These are phyloP conservation scores for Chironomus tepperi DNA, from an alignment of 1,140 invertebrate species.

Conservation along the genomic window DNA sequence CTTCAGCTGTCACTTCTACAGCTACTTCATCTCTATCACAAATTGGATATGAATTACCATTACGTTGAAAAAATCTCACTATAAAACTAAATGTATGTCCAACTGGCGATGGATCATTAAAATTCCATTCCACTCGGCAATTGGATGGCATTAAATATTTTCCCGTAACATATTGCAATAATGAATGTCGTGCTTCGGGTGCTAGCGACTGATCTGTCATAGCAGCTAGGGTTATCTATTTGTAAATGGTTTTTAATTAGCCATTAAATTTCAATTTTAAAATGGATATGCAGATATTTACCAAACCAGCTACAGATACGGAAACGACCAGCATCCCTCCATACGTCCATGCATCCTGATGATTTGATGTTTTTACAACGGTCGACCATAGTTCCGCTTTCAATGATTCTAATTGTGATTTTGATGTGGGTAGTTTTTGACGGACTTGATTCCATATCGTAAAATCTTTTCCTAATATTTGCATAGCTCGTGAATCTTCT, in stretches of 20 bases:
- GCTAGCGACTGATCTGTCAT: slow-evolving; percentile 79
- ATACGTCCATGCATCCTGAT: slow-evolving; percentile 82
- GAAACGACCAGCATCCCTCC: slow-evolving; percentile 81
- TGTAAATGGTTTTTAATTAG: no score
- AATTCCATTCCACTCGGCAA: slow-evolving; percentile 68
- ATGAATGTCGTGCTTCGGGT: slow-evolving; percentile 76
- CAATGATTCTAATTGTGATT: slow-evolving; percentile 61
- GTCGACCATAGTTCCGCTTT: slow-evolving; percentile 79
- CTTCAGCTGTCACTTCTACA: slow-evolving; percentile 70
- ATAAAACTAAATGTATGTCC: slow-evolving; percentile 85
- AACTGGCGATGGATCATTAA: slow-evolving; percentile 77
- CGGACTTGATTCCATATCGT: slow-evolving; percentile 66
- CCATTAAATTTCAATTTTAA: no score
- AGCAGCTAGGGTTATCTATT: slow-evolving; percentile 56
- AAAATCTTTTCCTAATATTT: slow-evolving; percentile 69
- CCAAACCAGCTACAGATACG: slow-evolving; percentile 72
- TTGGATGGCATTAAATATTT: slow-evolving; percentile 82
- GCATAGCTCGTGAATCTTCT: slow-evolving; percentile 63
- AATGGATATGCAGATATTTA: slow-evolving; percentile 35
- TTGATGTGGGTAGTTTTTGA: slow-evolving; percentile 67
- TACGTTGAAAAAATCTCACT: slow-evolving; percentile 83
- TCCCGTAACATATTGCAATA: slow-evolving; percentile 84
- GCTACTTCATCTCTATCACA: slow-evolving; percentile 82
- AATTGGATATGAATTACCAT: slow-evolving; percentile 84
- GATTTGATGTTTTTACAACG: slow-evolving; percentile 76